Conservation (phyloP, 2,113 vertebrate species). For the Promerops cafer region DNA sequence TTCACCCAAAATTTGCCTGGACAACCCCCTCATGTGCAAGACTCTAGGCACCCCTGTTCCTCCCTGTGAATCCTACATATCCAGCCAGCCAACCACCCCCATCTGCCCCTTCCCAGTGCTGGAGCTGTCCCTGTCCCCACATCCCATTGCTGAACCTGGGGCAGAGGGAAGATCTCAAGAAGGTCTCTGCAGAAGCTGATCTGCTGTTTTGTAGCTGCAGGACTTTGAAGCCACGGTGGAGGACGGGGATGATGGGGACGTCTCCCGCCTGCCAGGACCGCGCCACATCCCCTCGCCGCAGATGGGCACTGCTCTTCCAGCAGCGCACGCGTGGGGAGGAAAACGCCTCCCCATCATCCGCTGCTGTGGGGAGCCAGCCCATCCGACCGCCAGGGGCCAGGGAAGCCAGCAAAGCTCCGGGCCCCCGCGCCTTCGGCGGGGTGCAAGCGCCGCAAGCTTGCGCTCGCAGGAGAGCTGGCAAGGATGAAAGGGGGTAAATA, state of each 20-base stretch:
- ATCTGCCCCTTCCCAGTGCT: not conserved
- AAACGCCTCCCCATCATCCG: not conserved
- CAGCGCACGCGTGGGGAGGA: not conserved
- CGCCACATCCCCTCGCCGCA: not conserved
- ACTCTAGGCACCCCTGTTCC: not conserved
- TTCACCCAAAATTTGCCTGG: not conserved
- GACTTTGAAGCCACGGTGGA: accelerated
- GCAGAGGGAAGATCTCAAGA: not conserved
- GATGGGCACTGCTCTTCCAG: not conserved
- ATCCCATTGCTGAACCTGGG: not conserved
- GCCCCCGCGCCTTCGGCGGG: not conserved
- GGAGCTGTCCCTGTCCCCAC: not conserved
- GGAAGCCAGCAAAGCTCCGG: not conserved
- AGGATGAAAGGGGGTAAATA: conserved; percentile 32
- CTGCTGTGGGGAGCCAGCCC: not conserved
- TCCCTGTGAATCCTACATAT: not conserved
- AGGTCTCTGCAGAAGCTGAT: not conserved
- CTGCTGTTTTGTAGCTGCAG: not conserved
- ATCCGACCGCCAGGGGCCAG: not conserved
- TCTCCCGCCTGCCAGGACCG: not conserved
- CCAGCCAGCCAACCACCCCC: accelerated
- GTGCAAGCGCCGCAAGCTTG: not conserved
- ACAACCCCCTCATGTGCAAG: accelerated
- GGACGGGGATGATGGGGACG: not conserved
- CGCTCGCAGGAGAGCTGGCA: not conserved